Percentiles rank a stretch among this genome's conserved stretches.
phyloP scores from a whole-genome alignment of 2,888 invertebrate species.

The Drosophila nr. fundita region DNA sequence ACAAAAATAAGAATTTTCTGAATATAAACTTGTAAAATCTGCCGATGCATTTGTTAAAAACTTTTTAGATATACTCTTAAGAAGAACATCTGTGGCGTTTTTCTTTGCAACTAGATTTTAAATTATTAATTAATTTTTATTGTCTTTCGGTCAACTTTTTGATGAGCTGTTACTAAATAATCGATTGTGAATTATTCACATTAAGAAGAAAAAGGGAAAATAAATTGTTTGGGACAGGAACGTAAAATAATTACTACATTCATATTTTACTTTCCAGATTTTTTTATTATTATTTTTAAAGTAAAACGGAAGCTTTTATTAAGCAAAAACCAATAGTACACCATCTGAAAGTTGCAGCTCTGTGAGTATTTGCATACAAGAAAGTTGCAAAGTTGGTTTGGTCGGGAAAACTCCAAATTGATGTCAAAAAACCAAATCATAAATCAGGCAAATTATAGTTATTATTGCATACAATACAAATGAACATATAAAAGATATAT shows the following conservation, averaged over 20 bases:
- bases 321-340: background rate
- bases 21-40: background rate
- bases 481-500: constrained; percentile 44
- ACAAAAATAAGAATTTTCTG: background rate
- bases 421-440: constrained; percentile 76
- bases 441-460: constrained; percentile 78
- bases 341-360: background rate
- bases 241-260: background rate
- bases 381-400: constrained; percentile 17
- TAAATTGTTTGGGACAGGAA: background rate
- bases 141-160: background rate
- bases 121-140: no score
- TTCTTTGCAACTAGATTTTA: background rate
- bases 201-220: background rate
- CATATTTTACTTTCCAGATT: no score
- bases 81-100: background rate
- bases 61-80: background rate
- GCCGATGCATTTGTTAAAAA: background rate
- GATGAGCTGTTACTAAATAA: background rate
- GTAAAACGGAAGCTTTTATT: background rate
- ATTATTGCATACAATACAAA: constrained; percentile 67
- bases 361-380: constrained; percentile 20
- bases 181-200: background rate
- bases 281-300: background rate
- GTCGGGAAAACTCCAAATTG: constrained; percentile 61